Base-by-base conservation (phyloP, 2,888 invertebrate genomes). In the Hemicrepidius hirtus region DNA sequence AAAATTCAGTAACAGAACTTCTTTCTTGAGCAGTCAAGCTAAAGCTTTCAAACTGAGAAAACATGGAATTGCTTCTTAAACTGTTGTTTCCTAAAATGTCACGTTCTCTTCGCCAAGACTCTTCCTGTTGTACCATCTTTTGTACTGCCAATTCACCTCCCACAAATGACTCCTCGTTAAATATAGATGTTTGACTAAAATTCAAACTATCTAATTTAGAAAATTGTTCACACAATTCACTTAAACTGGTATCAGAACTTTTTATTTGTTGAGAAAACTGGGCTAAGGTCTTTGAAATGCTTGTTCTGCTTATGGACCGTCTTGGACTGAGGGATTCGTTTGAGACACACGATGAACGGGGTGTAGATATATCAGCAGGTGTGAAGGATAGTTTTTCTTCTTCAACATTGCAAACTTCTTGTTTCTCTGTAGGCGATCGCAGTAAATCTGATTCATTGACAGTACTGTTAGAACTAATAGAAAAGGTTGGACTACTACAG, bases 1-100 rank as follows among this genome's bases (percentile, higher is more conserved):
- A 89, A 79, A 86, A 89, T 76, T 87, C 86, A 21, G 87, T 86
- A 28, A 88, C 83, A 1, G 88, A 87, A 44, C 86, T 75, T 73
- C 80, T 82, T n/a, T 81, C 81, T 6, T 82, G 82, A 65, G 21
- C 41, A 53, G n/a, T 37, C 9, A 41, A 37, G 44, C 44, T 21
- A 44, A 18, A 12, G 18, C 18, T 57, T 3, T 24, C 35, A 20
- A 59, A 62, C 20, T 50, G 55, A 16, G 68, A 60, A 44, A 75
- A 66, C 6, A 60, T 32, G 3, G 63, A 66, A 49, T 62, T 44
- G 10, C 35, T 41, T 41, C 24, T 16, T 10, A 55, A n/a, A 24
- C 24, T 68, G 35, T 53, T 64, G 35, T 50, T 68, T n/a, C 68
- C 68, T 62, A 75, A 37, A 12, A 74, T 65, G 20, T 82, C 62